phyloP scores from a whole-genome alignment of 1,140 invertebrate genomes.

The Dufourea novaeangliae region DNA sequence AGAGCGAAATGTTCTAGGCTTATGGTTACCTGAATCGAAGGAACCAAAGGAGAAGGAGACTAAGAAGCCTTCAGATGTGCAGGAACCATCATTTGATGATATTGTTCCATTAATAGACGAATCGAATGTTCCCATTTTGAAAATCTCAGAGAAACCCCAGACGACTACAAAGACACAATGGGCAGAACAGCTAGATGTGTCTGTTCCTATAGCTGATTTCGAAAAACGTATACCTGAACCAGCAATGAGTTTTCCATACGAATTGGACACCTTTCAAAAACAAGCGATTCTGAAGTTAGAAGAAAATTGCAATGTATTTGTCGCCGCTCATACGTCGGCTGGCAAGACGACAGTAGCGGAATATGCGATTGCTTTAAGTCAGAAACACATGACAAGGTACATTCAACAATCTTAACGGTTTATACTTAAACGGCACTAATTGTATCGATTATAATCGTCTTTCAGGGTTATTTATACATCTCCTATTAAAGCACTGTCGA shows the following conservation, averaged over 20 bases:
- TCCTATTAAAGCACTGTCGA: constrained; percentile 99
- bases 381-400: constrained; percentile 94
- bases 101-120: constrained; percentile 74
- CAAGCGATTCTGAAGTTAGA: constrained; percentile 97
- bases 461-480: constrained; percentile 98
- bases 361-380: constrained; percentile 97
- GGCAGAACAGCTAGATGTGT: constrained; percentile 93
- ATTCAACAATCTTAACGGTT: neutral
- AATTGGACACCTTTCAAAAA: constrained; percentile 98
- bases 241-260: constrained; percentile 94
- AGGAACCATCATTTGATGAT: constrained; percentile 66
- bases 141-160: constrained; percentile 78
- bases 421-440: too few species aligned
- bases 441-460: constrained; percentile 58
- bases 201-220: constrained; percentile 90
- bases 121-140: constrained; percentile 80
- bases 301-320: constrained; percentile 97
- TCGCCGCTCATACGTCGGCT: constrained; percentile 99
- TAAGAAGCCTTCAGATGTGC: neutral
- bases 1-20: constrained; percentile 63
- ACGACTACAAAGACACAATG: constrained; percentile 85
- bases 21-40: constrained; percentile 42
- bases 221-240: constrained; percentile 91
- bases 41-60: constrained; percentile 45
- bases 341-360: constrained; percentile 99